These are phyloP conservation scores for Philereme vetulata DNA, from an alignment of 2,888 invertebrate genomes.

Conservation along the genomic window DNA sequence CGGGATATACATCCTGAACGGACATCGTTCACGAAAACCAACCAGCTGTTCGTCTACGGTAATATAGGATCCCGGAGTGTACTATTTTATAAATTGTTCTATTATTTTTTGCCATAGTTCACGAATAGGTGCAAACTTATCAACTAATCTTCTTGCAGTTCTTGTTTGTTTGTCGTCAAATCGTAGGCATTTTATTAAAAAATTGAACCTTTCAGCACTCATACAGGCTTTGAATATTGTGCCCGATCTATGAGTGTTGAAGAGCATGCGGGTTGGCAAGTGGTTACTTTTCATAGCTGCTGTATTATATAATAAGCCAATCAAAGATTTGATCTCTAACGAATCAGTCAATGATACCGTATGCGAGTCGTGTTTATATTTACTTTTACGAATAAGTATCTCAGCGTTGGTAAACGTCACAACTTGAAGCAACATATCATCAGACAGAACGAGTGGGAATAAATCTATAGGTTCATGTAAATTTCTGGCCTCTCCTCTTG, in stretches of 20 bases:
- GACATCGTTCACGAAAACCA: constrained; percentile 33
- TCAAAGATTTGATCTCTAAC: not conserved
- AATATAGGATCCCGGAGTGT: constrained; percentile 29
- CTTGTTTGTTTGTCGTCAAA: not conserved
- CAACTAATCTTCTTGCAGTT: not conserved
- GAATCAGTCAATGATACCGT: not conserved
- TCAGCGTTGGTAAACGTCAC: not conserved
- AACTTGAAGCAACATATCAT: constrained; percentile 16
- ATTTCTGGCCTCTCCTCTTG: constrained; percentile 10
- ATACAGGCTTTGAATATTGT: not conserved
- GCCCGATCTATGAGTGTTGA: too few species aligned
- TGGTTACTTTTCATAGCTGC: too few species aligned
- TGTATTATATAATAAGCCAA: too few species aligned
- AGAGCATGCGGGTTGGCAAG: too few species aligned
- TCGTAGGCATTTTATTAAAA: not conserved
- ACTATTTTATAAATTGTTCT: constrained; percentile 23
- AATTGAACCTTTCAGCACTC: too few species aligned
- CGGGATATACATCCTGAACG: constrained; percentile 32
- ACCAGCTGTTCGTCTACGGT: constrained; percentile 33
- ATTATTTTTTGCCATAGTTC: not conserved
- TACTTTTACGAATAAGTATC: not conserved
- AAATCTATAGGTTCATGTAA: constrained; percentile 15
- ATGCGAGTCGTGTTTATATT: not conserved
- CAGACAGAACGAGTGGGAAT: constrained; percentile 16
- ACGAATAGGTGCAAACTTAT: not conserved